These are phyloP conservation scores for Drosophila pseudoobscura DNA, from an alignment of 1,140 invertebrate genomes.

Conservation along the genomic window DNA sequence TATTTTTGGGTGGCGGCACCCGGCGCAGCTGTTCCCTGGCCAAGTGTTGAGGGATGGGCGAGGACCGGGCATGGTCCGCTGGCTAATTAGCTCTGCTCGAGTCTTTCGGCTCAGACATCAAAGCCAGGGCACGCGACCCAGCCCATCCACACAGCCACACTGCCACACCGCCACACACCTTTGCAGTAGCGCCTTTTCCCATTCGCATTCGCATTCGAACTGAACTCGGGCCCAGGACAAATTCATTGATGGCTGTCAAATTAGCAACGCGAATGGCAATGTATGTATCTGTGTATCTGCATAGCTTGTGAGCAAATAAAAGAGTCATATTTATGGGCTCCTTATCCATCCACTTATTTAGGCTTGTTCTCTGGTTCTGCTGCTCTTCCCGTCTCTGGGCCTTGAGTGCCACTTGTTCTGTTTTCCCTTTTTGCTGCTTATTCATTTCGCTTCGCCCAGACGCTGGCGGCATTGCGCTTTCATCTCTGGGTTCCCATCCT, in stretches of 20 bases:
- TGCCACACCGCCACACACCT: slow-evolving; percentile 50
- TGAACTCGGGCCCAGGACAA: slow-evolving; percentile 48
- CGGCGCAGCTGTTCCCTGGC: slow-evolving; percentile 46
- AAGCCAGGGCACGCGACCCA: slow-evolving; percentile 69
- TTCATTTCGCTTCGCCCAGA: slow-evolving; percentile 45
- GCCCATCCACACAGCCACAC: slow-evolving; percentile 5
- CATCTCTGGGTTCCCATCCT: slow-evolving; percentile 43
- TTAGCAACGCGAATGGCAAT: slow-evolving; percentile 76
- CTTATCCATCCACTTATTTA: slow-evolving; percentile 65
- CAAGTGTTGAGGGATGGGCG: slow-evolving; percentile 70
- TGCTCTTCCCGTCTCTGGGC: slow-evolving; percentile 37
- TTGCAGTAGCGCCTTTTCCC: slow-evolving; percentile 6
- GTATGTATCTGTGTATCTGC: slow-evolving; percentile 45
- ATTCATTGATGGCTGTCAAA: slow-evolving; percentile 76
- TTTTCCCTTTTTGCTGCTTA: slow-evolving; percentile 60
- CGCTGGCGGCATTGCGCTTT: slow-evolving; percentile 49
- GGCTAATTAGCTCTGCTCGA: slow-evolving; percentile 70
- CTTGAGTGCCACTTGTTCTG: slow-evolving; percentile 77
- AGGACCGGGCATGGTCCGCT: slow-evolving; percentile 42
- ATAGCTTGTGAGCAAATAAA: slow-evolving; percentile 68
- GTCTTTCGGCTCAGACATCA: slow-evolving; percentile 56
- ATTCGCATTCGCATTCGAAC: neutral
- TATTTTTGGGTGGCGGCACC: slow-evolving; percentile 53
- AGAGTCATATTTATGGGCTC: slow-evolving; percentile 58
- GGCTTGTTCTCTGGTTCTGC: slow-evolving; percentile 54